Conservation (phyloP, 2,797 vertebrate genomes). For the Tauraco hartlaubi region DNA sequence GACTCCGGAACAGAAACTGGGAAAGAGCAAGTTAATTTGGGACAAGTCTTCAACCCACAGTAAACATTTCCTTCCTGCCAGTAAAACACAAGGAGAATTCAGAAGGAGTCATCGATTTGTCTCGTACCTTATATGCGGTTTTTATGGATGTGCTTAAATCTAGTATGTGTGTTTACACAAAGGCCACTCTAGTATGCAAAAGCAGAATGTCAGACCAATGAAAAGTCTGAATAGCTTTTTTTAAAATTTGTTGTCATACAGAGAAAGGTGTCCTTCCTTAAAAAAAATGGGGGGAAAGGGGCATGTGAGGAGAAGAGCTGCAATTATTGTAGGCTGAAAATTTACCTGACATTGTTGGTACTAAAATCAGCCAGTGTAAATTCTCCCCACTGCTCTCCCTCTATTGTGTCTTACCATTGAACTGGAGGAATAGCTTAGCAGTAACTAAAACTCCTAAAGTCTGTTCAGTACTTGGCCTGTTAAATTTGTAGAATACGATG, state of each 20-base stretch:
- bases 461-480: background rate
- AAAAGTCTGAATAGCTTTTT: background rate
- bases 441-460: background rate
- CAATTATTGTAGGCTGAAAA: background rate
- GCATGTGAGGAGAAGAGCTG: background rate
- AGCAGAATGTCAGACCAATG: background rate
- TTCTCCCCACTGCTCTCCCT: background rate
- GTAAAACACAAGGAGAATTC: conserved; percentile 36
- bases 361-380: background rate
- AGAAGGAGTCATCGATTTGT: background rate
- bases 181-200: background rate
- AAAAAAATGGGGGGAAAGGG: background rate
- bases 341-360: background rate
- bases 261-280: background rate
- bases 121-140: background rate
- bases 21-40: conserved; percentile 87
- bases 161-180: background rate
- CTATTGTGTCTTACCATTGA: background rate
- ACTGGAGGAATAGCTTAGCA: background rate
- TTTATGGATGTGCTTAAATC: background rate
- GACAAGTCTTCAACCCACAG: conserved; percentile 95
- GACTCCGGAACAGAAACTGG: conserved; percentile 89
- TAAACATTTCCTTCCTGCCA: conserved; percentile 95
- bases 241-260: background rate
- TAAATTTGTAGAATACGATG: background rate